Conservation (phyloP, 2,113 vertebrate species). For the Anoura caudifer region DNA sequence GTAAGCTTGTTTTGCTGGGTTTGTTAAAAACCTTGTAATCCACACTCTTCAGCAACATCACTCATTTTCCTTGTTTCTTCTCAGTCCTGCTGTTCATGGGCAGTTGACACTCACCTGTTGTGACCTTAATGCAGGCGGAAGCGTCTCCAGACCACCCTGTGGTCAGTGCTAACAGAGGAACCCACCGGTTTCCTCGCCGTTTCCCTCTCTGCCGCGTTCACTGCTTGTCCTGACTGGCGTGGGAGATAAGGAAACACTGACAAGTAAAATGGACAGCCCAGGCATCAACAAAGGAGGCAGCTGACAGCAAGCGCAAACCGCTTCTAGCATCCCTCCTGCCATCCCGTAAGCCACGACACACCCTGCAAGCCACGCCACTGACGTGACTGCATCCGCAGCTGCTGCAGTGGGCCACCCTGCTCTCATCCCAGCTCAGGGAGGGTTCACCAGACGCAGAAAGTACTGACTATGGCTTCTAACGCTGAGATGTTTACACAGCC, state of each 20-base stretch:
- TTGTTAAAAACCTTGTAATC: not conserved
- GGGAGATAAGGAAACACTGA: not conserved
- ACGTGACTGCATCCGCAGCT: not conserved
- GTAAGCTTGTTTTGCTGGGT: not conserved
- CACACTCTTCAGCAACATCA: not conserved
- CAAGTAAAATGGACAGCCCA: not conserved
- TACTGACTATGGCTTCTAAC: not conserved
- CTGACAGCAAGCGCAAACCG: not conserved
- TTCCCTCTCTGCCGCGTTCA: not conserved
- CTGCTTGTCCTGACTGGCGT: not conserved
- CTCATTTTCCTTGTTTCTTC: not conserved
- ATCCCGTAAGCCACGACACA: not conserved
- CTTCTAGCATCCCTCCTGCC: not conserved
- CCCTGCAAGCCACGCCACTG: not conserved
- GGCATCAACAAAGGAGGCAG: not conserved
- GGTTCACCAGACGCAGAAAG: not conserved
- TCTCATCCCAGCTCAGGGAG: not conserved
- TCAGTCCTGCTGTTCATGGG: not conserved
- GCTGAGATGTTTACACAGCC: not conserved
- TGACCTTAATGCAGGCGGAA: not conserved
- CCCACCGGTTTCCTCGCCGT: not conserved
- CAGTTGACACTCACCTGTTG: not conserved
- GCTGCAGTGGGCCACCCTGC: not conserved
- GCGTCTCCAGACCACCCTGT: not conserved
- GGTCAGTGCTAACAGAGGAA: not conserved